These are phyloP conservation scores for Ageneiosus marmoratus DNA, from an alignment of 2,113 vertebrate genomes.

Conservation along the genomic window DNA sequence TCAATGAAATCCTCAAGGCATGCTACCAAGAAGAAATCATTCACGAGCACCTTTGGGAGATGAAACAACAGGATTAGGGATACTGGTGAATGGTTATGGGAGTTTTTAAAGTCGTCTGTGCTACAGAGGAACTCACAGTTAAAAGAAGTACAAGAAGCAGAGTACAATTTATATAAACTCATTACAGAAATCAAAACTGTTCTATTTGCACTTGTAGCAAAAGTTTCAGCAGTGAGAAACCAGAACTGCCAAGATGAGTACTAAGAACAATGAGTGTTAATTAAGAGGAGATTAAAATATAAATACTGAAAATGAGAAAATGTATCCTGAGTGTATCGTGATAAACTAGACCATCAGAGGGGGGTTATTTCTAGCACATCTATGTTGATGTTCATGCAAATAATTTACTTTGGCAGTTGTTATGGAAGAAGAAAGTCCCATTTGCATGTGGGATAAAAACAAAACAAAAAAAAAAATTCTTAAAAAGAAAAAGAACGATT, in stretches of 20 bases:
- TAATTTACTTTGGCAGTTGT: constrained; percentile 50
- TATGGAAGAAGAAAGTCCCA: constrained; percentile 49
- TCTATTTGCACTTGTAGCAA: constrained; percentile 34
- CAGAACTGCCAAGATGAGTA: constrained; percentile 48
- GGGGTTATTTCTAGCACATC: constrained; percentile 50
- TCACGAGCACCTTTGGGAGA: constrained; percentile 83
- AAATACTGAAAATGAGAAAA: constrained; percentile 18
- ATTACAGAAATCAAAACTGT: constrained; percentile 41
- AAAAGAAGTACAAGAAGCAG: constrained; percentile 31
- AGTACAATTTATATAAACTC: constrained; percentile 39
- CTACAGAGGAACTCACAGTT: not conserved
- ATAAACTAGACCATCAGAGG: not conserved
- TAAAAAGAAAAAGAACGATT: constrained; percentile 32
- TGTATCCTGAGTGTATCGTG: not conserved
- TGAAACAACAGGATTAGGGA: constrained; percentile 5
- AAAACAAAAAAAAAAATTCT: not conserved
- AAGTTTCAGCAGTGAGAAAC: constrained; percentile 49
- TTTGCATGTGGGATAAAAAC: constrained; percentile 40
- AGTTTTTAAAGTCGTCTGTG: too few species aligned
- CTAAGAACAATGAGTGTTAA: constrained; percentile 1
- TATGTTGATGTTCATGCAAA: constrained; percentile 14
- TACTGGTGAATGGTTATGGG: not conserved
- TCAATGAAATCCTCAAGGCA: constrained; percentile 98
- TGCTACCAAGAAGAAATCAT: constrained; percentile 95
- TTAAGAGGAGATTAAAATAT: constrained; percentile 18